Base-by-base conservation (phyloP, 2,888 invertebrate species). In the Mantis religiosa region DNA sequence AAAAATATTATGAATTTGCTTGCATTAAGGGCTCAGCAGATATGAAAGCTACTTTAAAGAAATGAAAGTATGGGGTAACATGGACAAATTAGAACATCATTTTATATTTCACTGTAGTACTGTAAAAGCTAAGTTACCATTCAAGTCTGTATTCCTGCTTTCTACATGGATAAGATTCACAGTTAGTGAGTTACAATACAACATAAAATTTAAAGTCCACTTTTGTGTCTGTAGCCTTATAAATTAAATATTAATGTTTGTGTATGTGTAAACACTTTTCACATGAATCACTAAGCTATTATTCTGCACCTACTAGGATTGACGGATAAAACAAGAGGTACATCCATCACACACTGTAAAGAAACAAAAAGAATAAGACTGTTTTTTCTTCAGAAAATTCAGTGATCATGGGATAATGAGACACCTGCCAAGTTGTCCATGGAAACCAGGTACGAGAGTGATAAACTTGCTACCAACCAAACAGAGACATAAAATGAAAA, bases 371-470 rank as follows among this genome's bases (percentile, higher is more conserved):
- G 83, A 83, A 83, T 83, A 20, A 83, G 27, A 83, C 12, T 28
- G 83, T 28, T 28, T 28, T 83, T 83, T 71, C 54, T 71, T 71
- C 54, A 71, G 54, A 71, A 71, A 20, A 71, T 71, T 71, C 54
- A 71, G 54, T 25, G 54, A 71, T 71, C 54, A 71, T 71, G 54
- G 54, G 85, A 85, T 41, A n/a, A 27, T 85, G 15, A 47, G 85
- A 47, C 54, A 84, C 84, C 41, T 27, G 85, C 54, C 85, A 85
- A 54, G 82, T 87, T 87, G 54, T 41, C 34, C 87, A 87, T 87
- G 87, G 87, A 87, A 87, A 87, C 82, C 47, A 87, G 41, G 82
- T 41, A 71, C 54, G 30, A 86, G 27, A 71, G 87, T 34, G 54
- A 34, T 30, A 82, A 87, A 87, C 82, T 82, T 87, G 82, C 47